Base-by-base conservation (phyloP, 2,888 invertebrate species). In the Crematogaster levior region DNA sequence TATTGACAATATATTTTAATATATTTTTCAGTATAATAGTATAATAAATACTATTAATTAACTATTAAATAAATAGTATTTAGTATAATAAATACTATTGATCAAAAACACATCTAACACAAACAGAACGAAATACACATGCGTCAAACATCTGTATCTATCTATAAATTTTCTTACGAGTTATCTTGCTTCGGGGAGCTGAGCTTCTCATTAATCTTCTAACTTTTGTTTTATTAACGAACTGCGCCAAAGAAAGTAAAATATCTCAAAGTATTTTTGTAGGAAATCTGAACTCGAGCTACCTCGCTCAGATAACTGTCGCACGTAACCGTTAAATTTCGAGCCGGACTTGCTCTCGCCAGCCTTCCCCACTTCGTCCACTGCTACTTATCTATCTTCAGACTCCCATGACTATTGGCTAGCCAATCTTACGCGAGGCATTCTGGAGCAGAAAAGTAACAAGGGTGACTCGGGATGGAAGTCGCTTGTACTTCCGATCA, bases 401-500 rank as follows among this genome's bases (percentile, higher is more conserved):
- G 46, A 79, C 46, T 65, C 12, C 53, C 40, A 43, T 72, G 72
- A 72, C 73, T 77, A 77, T 72, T 72, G 40, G 73, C 43, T 56
- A 24, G 43, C 74, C 73, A 56, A n/a, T 73, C 74, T 79, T 43
- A 72, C 43, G 34, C 77, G 53, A 21, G 24, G 51, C 24, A 77
- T 58, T 81, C 66, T 43, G 21, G 43, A 30, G 30, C 37, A 21
- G 27, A 56, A 15, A 48, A 66, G 40, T 79, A 80, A 82, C 81
- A 56, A 70, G 81, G 56, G 30, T 40, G 74, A 73, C 53, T 53
- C 68, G 46, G 37, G 56, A 80, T 63, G 80, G 34, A 82, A 80
- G 61, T 63, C 53, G 70, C 80, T 58, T 77, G 66, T 81, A 73
- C 53, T 73, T 83, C 68, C 81, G 84, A 84, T 84, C 75, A 63